These are phyloP conservation scores for Ditula angustiorana DNA, from an alignment of 2,888 invertebrate species.

Conservation along the genomic window DNA sequence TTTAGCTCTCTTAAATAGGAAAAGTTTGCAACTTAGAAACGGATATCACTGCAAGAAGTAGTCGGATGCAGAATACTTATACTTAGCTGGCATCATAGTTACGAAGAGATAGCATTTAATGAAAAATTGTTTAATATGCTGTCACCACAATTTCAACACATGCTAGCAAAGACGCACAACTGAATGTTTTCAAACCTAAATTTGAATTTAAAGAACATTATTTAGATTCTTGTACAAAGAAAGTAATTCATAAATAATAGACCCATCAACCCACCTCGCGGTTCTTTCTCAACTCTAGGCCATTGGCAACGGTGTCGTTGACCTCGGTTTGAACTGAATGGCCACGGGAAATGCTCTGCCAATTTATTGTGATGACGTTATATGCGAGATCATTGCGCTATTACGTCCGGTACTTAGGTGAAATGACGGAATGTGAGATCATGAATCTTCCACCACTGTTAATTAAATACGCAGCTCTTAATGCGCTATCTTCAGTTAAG, in stretches of 20 bases:
- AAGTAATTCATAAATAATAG: slow-evolving; percentile 38
- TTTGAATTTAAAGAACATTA: not conserved
- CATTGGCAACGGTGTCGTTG: slow-evolving; percentile 34
- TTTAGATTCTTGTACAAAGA: slow-evolving; percentile 12
- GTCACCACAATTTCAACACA: not conserved
- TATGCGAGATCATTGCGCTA: slow-evolving; percentile 20
- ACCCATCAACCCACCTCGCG: slow-evolving; percentile 23
- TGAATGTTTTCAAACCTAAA: not conserved
- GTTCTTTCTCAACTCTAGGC: slow-evolving; percentile 36
- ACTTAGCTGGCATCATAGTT: too few species aligned
- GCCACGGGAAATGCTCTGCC: slow-evolving; percentile 39
- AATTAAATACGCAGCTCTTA: not conserved
- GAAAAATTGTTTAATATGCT: too few species aligned
- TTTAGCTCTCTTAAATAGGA: too few species aligned
- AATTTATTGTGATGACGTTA: slow-evolving; percentile 38
- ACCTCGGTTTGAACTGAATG: slow-evolving; percentile 34
- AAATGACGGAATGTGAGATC: slow-evolving; percentile 12
- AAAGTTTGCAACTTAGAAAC: too few species aligned
- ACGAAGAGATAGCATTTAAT: too few species aligned
- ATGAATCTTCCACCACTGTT: slow-evolving; percentile 1
- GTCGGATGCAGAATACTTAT: too few species aligned
- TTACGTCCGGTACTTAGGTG: slow-evolving; percentile 21
- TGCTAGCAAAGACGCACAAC: not conserved
- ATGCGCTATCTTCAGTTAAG: too few species aligned
- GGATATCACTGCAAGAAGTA: too few species aligned